phyloP scores from a whole-genome alignment of 1,140 invertebrate species.

The Drosophila orosa region DNA sequence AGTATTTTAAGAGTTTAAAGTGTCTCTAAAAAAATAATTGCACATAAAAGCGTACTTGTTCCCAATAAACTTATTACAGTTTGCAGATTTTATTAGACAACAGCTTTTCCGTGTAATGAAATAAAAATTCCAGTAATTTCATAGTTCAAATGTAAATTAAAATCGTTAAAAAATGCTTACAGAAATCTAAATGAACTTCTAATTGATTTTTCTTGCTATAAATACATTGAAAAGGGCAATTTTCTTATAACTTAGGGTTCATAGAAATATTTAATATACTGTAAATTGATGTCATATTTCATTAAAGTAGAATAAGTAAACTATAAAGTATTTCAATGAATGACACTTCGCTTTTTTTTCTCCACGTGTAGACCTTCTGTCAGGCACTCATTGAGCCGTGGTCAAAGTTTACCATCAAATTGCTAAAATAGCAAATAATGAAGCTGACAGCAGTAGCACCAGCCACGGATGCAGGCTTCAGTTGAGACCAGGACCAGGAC shows the following conservation, averaged over 20 bases:
- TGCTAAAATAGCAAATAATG: slow-evolving; percentile 83
- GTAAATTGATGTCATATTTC: too few species aligned
- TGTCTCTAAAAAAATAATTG: neutral
- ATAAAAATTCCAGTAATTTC: too few species aligned
- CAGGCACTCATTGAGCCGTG: slow-evolving; percentile 59
- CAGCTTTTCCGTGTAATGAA: neutral
- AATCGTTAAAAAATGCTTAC: neutral
- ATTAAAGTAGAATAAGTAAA: neutral
- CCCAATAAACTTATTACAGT: neutral
- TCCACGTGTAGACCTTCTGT: slow-evolving; percentile 26
- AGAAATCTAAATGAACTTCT: too few species aligned
- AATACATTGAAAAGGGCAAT: too few species aligned
- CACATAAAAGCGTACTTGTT: neutral
- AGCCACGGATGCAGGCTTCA: neutral
- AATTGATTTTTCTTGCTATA: too few species aligned
- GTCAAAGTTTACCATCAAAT: slow-evolving; percentile 79
- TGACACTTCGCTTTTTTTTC: too few species aligned
- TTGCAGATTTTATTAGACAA: too few species aligned
- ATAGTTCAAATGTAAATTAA: too few species aligned
- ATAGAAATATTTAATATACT: too few species aligned
- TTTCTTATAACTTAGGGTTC: too few species aligned
- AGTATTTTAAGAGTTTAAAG: too few species aligned
- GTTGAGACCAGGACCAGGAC: slow-evolving; percentile 16
- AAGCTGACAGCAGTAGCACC: slow-evolving; percentile 66
- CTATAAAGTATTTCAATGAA: too few species aligned